phyloP scores from a whole-genome alignment of 1,140 invertebrate species.

The Bombus haemorrhoidalis region DNA sequence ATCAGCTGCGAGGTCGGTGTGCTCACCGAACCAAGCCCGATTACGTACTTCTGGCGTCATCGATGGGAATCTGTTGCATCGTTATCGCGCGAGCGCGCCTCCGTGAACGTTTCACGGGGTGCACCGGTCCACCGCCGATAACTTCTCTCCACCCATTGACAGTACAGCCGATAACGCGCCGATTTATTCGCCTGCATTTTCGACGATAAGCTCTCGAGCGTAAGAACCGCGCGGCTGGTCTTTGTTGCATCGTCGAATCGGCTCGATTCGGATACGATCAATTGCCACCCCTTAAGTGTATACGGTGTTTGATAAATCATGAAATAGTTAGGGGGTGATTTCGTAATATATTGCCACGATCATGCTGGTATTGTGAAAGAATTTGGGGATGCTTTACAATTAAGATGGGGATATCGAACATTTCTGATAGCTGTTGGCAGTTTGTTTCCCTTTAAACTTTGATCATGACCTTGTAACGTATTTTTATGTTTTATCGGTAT shows the following conservation, averaged over 20 bases:
- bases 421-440: too few species aligned
- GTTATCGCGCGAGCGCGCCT: conserved; percentile 47
- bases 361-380: neutral
- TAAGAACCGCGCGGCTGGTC: conserved; percentile 40
- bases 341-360: too few species aligned
- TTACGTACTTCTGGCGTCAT: conserved; percentile 44
- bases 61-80: conserved; percentile 51
- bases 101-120: conserved; percentile 13
- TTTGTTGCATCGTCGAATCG: conserved; percentile 23
- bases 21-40: conserved; percentile 15
- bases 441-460: too few species aligned
- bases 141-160: conserved; percentile 30
- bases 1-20: conserved; percentile 48
- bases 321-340: neutral
- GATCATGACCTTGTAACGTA: too few species aligned
- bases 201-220: conserved; percentile 30
- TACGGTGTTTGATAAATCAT: neutral
- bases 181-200: conserved; percentile 42
- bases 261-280: neutral
- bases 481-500: too few species aligned
- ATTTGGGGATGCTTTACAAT: too few species aligned
- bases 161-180: conserved; percentile 23
- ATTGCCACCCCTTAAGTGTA: neutral
- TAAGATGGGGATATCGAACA: too few species aligned
- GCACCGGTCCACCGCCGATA: conserved; percentile 13